These are phyloP conservation scores for Urocyon cinereoargenteus DNA, from an alignment of 2,797 vertebrate species.

Conservation along the genomic window DNA sequence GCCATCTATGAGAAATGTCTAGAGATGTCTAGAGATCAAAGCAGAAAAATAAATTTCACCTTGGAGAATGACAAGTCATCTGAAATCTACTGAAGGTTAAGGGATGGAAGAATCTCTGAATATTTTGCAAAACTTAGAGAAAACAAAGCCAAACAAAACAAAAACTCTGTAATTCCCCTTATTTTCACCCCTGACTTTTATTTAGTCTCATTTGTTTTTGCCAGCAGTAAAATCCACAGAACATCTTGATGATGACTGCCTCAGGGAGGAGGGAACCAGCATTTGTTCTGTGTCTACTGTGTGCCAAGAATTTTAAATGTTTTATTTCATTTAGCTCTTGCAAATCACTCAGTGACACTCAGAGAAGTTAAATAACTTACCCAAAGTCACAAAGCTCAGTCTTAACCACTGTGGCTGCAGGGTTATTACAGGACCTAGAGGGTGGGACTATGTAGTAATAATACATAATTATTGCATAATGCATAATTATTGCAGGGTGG, in stretches of 20 bases:
- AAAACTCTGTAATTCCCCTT: slow-evolving; percentile 39
- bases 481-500: no score
- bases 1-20: background rate
- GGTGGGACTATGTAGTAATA: background rate
- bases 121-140: background rate
- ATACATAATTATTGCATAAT: no score
- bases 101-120: background rate
- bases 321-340: slow-evolving; percentile 43
- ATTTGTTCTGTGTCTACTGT: background rate
- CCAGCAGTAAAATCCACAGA: slow-evolving; percentile 36
- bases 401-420: rapidly evolving
- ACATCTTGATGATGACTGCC: slow-evolving; percentile 52
- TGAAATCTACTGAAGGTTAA: background rate
- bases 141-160: slow-evolving; percentile 47
- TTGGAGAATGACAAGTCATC: background rate
- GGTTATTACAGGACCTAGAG: background rate
- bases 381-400: slow-evolving; percentile 43
- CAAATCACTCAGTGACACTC: background rate
- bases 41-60: background rate
- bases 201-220: slow-evolving; percentile 56
- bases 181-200: slow-evolving; percentile 63
- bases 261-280: slow-evolving; percentile 4
- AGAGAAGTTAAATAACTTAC: slow-evolving; percentile 37
- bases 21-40: background rate
- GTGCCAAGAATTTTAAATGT: slow-evolving; percentile 24